Conservation (phyloP, 2,888 invertebrate species). For the Folsomia candida region DNA sequence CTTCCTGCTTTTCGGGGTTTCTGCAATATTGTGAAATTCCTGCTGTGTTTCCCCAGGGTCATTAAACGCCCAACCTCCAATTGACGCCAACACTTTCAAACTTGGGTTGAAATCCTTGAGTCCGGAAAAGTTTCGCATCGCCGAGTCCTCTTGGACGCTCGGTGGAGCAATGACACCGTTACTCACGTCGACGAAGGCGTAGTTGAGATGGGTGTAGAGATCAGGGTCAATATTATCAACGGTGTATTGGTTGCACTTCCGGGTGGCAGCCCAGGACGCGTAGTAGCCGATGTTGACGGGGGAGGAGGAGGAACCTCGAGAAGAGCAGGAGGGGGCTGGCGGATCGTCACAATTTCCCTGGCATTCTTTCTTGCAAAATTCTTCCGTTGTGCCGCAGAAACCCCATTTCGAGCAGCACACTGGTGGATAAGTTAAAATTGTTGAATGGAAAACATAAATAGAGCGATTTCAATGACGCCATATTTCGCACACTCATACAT, state of each 20-base stretch:
- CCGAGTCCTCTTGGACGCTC: neutral
- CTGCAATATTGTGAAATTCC: conserved; percentile 21
- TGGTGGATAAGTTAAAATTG: too few species aligned
- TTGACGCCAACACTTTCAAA: conserved; percentile 20
- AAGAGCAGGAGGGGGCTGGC: conserved; percentile 17
- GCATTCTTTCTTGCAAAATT: conserved; percentile 26
- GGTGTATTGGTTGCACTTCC: conserved; percentile 21
- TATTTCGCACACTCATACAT: too few species aligned
- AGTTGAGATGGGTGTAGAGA: conserved; percentile 30
- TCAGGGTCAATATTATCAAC: conserved; percentile 26
- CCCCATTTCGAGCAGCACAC: conserved; percentile 30
- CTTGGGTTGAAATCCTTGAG: conserved; percentile 25
- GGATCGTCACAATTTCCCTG: conserved; percentile 30
- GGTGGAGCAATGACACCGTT: conserved; percentile 21
- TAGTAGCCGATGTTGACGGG: conserved; percentile 29
- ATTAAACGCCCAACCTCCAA: conserved; percentile 35
- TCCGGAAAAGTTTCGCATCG: conserved; percentile 17
- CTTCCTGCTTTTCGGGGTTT: neutral
- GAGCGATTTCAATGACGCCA: too few species aligned
- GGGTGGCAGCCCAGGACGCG: conserved; percentile 24
- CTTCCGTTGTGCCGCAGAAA: conserved; percentile 30
- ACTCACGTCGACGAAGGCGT: conserved; percentile 22
- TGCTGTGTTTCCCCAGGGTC: conserved; percentile 24
- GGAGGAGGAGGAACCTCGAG: neutral
- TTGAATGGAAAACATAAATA: too few species aligned